phyloP scores from a whole-genome alignment of 2,113 vertebrate genomes.

The Ploceus nigricollis region DNA sequence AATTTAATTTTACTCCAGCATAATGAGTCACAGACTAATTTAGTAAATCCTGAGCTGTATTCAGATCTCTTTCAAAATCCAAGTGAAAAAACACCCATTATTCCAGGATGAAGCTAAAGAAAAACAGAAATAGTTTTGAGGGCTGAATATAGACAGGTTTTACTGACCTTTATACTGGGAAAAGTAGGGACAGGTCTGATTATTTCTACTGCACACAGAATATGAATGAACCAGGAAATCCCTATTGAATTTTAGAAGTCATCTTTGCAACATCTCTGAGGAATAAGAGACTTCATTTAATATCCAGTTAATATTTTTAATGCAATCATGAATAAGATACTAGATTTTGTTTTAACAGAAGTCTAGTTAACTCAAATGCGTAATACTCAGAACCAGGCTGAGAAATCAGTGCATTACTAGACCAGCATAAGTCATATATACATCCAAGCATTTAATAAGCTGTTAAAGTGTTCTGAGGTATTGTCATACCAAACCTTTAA shows the following conservation, averaged over 20 bases:
- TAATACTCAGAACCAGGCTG: neutral
- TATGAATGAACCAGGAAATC: neutral
- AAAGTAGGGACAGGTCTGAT: neutral
- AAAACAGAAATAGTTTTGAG: neutral
- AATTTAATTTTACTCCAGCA: neutral
- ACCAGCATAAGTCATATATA: neutral
- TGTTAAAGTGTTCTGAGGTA: neutral
- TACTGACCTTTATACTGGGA: neutral
- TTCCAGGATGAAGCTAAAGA: neutral
- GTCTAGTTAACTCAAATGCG: neutral
- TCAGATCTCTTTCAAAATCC: neutral
- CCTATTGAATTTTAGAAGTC: neutral
- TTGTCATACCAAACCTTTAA: neutral
- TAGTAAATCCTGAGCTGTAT: neutral
- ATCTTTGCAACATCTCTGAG: neutral
- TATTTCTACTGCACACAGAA: neutral
- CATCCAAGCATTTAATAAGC: neutral
- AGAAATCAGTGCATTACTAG: neutral
- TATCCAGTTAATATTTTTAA: neutral
- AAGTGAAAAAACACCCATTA: neutral
- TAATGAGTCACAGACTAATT: neutral
- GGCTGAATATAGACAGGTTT: neutral
- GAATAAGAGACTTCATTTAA: neutral
- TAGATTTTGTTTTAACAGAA: neutral
- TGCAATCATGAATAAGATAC: neutral